phyloP scores from a whole-genome alignment of 2,113 vertebrate species.

The Gymnogyps californianus region DNA sequence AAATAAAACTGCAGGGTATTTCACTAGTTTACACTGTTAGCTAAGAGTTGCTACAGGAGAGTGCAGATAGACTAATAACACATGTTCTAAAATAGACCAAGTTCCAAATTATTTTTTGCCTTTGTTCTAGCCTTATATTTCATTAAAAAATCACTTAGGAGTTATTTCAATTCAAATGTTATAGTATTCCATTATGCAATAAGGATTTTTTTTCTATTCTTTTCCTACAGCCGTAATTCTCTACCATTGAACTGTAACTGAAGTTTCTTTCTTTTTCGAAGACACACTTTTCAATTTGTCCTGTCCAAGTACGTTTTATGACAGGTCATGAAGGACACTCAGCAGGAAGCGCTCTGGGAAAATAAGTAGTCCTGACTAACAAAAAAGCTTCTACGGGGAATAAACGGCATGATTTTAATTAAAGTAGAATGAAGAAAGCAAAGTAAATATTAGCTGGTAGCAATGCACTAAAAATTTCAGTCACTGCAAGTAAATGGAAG shows the following conservation, averaged over 20 bases:
- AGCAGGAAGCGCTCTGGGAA: slow-evolving; percentile 29
- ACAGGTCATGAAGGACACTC: slow-evolving; percentile 36
- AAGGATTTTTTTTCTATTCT: neutral
- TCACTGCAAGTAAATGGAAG: slow-evolving; percentile 15
- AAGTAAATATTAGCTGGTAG: slow-evolving; percentile 42
- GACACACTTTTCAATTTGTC: neutral
- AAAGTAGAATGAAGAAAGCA: slow-evolving; percentile 36
- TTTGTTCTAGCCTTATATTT: neutral
- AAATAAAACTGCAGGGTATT: neutral
- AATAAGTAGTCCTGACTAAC: neutral
- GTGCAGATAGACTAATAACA: neutral
- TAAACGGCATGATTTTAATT: slow-evolving; percentile 57
- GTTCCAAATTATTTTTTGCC: neutral
- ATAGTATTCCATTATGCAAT: neutral
- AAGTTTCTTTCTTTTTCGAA: neutral
- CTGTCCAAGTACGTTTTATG: slow-evolving; percentile 35
- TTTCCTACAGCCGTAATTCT: slow-evolving; percentile 14
- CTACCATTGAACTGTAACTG: neutral
- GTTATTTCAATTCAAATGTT: neutral
- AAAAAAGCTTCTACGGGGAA: slow-evolving; percentile 31
- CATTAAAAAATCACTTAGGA: neutral
- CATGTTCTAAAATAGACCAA: neutral
- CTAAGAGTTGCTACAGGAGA: neutral
- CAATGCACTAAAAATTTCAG: slow-evolving; percentile 40
- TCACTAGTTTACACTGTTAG: neutral